Evolutionary conservation across 1,140 invertebrate genomes (phyloP).

Genomic region (Chlorops oryzae): DNA sequence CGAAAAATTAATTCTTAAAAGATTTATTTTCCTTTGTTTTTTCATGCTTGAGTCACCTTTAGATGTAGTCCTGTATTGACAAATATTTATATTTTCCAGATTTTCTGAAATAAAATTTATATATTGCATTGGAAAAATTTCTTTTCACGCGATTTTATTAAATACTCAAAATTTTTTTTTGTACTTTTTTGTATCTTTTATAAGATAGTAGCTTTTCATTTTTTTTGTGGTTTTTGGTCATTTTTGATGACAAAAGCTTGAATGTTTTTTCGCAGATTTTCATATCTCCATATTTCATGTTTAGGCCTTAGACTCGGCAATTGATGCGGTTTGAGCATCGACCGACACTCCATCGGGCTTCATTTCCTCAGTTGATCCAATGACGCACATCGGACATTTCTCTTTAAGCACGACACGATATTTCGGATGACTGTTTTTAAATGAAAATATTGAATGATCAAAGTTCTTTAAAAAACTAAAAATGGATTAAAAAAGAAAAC

Average conservation of each 20-base stretch:
- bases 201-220: not conserved
- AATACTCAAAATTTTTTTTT: too few species aligned
- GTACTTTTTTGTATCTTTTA: slow-evolving; percentile 61
- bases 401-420: slow-evolving; percentile 62
- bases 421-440: slow-evolving; percentile 64
- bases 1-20: too few species aligned
- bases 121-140: too few species aligned
- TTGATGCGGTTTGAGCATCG: slow-evolving; percentile 26
- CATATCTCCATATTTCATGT: not conserved
- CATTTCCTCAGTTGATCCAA: slow-evolving; percentile 31
- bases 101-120: too few species aligned
- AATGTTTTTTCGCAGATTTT: not conserved
- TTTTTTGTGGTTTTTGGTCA: slow-evolving; percentile 11
- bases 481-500: too few species aligned
- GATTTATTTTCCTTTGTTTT: too few species aligned
- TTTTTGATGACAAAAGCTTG: slow-evolving; percentile 4
- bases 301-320: slow-evolving; percentile 15
- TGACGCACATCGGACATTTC: slow-evolving; percentile 61
- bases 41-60: too few species aligned
- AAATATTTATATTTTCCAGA: too few species aligned
- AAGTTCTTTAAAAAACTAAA: not conserved
- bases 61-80: too few species aligned
- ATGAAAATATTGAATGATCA: not conserved
- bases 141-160: too few species aligned
- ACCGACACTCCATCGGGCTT: slow-evolving; percentile 13